These are phyloP conservation scores for Epizoanthus scotinus DNA, from an alignment of 92 coral and sea anemone genomes.

Conservation along the genomic window DNA sequence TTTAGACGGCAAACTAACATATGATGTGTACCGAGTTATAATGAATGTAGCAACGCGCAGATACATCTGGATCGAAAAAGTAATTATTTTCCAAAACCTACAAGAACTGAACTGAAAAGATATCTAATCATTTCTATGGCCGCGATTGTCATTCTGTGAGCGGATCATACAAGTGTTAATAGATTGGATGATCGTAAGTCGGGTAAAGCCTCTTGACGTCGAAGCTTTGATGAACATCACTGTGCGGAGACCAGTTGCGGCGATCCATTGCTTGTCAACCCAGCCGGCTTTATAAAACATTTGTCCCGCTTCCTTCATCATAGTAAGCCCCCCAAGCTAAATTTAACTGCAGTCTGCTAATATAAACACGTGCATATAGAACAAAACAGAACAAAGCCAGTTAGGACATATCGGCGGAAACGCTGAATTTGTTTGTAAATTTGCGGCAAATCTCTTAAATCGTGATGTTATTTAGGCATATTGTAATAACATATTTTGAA, in stretches of 20 bases:
- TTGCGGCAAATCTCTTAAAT: slow-evolving; percentile 16
- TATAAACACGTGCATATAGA: slow-evolving; percentile 11
- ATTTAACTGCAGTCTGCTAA: slow-evolving; percentile 8
- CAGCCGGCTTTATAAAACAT: background rate
- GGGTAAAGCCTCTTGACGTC: too few relatives aligned
- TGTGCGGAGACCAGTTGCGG: background rate
- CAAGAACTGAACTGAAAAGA: too few relatives aligned
- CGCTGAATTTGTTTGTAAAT: slow-evolving; percentile 18
- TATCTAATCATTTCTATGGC: too few relatives aligned
- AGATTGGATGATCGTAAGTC: too few relatives aligned
- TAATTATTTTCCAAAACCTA: too few relatives aligned
- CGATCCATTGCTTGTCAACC: background rate
- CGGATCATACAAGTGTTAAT: too few relatives aligned
- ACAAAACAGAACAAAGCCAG: slow-evolving; percentile 4
- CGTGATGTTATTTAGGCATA: slow-evolving; percentile 15
- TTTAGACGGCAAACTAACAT: too few relatives aligned
- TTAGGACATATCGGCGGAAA: slow-evolving; percentile 8
- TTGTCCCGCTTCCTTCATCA: background rate
- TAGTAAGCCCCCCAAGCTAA: slow-evolving; percentile 25
- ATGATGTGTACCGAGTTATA: too few relatives aligned
- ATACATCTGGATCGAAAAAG: too few relatives aligned
- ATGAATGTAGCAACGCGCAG: too few relatives aligned
- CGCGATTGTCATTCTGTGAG: too few relatives aligned
- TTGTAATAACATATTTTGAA: slow-evolving; percentile 7
- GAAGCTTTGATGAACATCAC: too few relatives aligned